Base-by-base conservation (phyloP, 2,113 vertebrate genomes). In the Melanerpes aurifrons region DNA sequence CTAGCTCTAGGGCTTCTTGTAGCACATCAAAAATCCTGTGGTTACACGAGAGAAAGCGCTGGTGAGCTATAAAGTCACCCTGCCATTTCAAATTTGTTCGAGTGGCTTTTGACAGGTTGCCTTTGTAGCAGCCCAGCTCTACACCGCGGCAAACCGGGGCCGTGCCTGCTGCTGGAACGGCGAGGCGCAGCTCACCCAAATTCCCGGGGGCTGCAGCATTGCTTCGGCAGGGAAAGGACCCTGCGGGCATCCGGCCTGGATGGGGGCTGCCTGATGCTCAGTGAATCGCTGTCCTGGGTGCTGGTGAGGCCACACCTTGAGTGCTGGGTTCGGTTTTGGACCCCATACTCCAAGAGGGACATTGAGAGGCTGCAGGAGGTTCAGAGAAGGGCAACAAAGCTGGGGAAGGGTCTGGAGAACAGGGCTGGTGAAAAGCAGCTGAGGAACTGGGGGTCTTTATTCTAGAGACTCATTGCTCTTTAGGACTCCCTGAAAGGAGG, bases 1-100 rank as follows among this genome's bases (percentile, higher is more conserved):
- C 69, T n/a, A 43, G 80, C 83, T 78, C 91, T 56, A 47, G 86
- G 86, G 70, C 70, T 92, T 71, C 95, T 88, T 25, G 88, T 32
- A 83, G 76, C 24, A 18, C 91, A 88, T 81, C 76, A 92, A 66
- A 93, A 92, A 26, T 7, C 61, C 56, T 26, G 69, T 21, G 15
- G 89, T 53, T 71, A 25, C 43, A 57, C 28, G 8, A 57, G 4
- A 7, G 56, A 77, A 56, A 57, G 28, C 16, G 6, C 35, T 11
- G 2, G 76, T 4, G 22, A 94, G 86, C 82, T 88, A 75, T 59
- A 47, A 83, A 95, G 68, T 87, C 94, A 54, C 82, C 64, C 56
- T 94, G 90, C 69, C 93, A 47, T 3, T 22, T 6, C 73, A 50
- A 12, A 89, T 31, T 79, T 48, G 89, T 59, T 81, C 59, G 50